Base-by-base conservation (phyloP, 2,888 invertebrate species). In the Philonicus albiceps region DNA sequence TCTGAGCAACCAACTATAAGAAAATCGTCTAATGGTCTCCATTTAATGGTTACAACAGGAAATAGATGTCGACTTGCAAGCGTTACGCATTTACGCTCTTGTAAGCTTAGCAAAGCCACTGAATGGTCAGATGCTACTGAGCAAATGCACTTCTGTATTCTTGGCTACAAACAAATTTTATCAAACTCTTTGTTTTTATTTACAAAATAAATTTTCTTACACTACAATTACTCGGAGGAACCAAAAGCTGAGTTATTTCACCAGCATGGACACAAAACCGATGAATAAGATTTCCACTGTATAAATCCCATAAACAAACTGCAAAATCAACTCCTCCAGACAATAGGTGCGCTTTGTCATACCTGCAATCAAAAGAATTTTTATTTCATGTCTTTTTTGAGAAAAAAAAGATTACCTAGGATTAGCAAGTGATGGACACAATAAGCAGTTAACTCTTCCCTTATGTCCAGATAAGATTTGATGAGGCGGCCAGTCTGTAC, bases 271-370 rank as follows among this genome's bases (percentile, higher is more conserved):
- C 98, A 90, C 98, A 98, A 93, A 99, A 99, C 4, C 98, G 95
- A 91, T 99, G 98, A 86, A 99, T 93, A 55, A 98, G 93, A 1
- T 95, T 95, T 2, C 98, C 98, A 43, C 96, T 96, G 90, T 97
- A 97, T 89, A 99, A 93, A 91, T 99, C 98, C 99, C 99, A 99
- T 0, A 99, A 93, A 89, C 98, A 98, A 0, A 92, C 98, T 0
- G 98, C 98, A 93, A 99, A 99, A 93, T 99, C 99, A 13, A 98
- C 97, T 0, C 99, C 98, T 1, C 99, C 99, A 0, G 98, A 98
- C 0, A 99, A 95, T n/a, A 98, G 93, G 91, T 97, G 96, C 0
- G 96, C 94, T 88, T 96, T 95, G 91, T 98, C 98, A 91, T 98
- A 99, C 88, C 94, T 93, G 3, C 11, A 43, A 88, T 49, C 31